A percentile compares a stretch with the other conserved stretches of the same genome.
phyloP scores from a whole-genome alignment of 2,797 vertebrate species.

The Sebastes umbrosus region DNA sequence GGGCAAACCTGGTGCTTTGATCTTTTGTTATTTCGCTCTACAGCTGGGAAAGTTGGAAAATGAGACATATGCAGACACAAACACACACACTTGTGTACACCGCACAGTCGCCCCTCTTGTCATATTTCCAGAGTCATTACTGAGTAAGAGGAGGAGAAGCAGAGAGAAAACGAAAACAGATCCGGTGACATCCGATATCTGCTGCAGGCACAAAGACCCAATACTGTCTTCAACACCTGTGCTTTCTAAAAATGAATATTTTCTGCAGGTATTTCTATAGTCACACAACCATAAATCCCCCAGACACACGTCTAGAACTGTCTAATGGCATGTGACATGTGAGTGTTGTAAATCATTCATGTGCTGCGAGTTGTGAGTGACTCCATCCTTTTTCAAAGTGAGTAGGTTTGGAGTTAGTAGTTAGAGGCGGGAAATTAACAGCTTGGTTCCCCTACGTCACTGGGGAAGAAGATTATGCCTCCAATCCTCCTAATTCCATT shows the following conservation, averaged over 20 bases:
- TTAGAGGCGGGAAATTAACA: constrained; percentile 69
- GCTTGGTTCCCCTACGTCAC: constrained; percentile 58
- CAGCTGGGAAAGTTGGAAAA: constrained; percentile 34
- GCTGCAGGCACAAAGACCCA: constrained; percentile 27
- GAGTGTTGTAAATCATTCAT: constrained; percentile 53
- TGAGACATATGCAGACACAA: constrained; percentile 31
- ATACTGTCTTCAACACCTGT: constrained; percentile 19
- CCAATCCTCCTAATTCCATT: constrained; percentile 78
- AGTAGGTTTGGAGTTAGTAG: constrained; percentile 36
- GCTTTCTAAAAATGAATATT: constrained; percentile 14
- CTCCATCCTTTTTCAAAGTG: constrained; percentile 45
- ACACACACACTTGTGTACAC: constrained; percentile 16
- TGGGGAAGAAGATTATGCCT: constrained; percentile 71
- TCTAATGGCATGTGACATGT: constrained; percentile 38
- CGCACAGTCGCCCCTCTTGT: constrained; percentile 26
- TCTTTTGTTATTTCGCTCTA: constrained; percentile 59
- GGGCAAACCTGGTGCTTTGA: constrained; percentile 56
- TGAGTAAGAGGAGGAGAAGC: constrained; percentile 11
- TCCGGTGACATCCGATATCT: constrained; percentile 20
- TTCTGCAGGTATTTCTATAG: neutral
- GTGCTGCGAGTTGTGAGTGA: constrained; percentile 21
- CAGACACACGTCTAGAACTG: constrained; percentile 7
- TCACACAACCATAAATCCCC: neutral
- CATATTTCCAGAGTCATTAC: constrained; percentile 53
- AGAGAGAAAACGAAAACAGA: constrained; percentile 13